Evolutionary conservation across 2,888 invertebrate species (phyloP).

Genomic region (Orthosia gothica): DNA sequence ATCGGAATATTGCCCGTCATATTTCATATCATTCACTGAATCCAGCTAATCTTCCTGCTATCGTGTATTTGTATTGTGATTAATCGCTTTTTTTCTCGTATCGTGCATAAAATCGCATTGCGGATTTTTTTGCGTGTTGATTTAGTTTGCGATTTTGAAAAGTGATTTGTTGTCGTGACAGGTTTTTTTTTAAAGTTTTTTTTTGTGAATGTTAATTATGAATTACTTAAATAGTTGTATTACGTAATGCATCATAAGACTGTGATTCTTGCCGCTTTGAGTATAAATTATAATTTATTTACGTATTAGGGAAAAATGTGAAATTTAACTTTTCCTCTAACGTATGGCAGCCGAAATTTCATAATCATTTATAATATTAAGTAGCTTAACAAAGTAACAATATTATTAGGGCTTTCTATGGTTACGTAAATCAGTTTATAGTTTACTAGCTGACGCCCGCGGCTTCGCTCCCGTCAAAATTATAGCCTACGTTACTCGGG

Average conservation of each 20-base stretch:
- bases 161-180: neutral
- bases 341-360: neutral
- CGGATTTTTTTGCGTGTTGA: conserved; percentile 24
- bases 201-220: neutral
- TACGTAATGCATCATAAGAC: neutral
- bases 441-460: too few species aligned
- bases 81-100: conserved; percentile 29
- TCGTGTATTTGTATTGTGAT: conserved; percentile 46
- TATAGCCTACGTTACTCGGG: too few species aligned
- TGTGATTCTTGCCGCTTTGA: neutral
- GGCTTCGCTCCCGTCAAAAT: too few species aligned
- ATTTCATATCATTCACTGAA: conserved; percentile 66
- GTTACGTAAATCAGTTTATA: neutral
- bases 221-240: neutral
- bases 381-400: neutral
- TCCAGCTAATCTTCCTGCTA: conserved; percentile 55
- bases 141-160: conserved; percentile 12
- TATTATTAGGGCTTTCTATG: conserved; percentile 17
- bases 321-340: conserved; percentile 12
- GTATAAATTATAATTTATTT: neutral
- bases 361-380: conserved; percentile 31
- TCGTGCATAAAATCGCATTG: conserved; percentile 18
- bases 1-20: conserved; percentile 75
- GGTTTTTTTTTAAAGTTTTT: conserved; percentile 6
- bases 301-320: conserved; percentile 9